Percentiles rank a stretch among this genome's conserved stretches.
These are phyloP conservation scores for Drosophila bocki DNA, from an alignment of 1,140 invertebrate genomes.

Conservation along the genomic window DNA sequence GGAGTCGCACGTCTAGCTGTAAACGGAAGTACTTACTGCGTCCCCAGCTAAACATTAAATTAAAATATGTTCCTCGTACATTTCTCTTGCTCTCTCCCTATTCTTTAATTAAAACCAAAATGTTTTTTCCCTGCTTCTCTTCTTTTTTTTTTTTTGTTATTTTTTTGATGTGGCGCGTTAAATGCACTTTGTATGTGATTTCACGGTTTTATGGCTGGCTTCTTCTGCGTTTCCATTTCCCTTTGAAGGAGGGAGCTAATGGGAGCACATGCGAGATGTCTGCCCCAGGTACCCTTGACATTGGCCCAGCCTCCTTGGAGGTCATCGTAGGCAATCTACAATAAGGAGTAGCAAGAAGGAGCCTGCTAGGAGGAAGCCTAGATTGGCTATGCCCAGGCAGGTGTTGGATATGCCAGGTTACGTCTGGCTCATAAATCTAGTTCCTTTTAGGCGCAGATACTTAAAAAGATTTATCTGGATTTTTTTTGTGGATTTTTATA, in stretches of 20 bases:
- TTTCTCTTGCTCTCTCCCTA: constrained; percentile 34
- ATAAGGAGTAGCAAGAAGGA: neutral
- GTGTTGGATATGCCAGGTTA: constrained; percentile 2
- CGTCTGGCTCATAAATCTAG: constrained; percentile 1
- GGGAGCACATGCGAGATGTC: constrained; percentile 40
- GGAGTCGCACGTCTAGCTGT: constrained; percentile 65
- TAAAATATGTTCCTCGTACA: constrained; percentile 71
- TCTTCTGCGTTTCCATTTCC: constrained; percentile 27
- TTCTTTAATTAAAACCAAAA: constrained; percentile 79
- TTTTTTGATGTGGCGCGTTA: constrained; percentile 53
- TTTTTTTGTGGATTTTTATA: neutral
- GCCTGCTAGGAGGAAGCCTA: neutral
- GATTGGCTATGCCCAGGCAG: constrained; percentile 24
- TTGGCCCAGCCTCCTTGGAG: constrained; percentile 47
- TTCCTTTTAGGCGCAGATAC: neutral
- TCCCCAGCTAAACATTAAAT: constrained; percentile 68
- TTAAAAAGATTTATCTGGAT: neutral
- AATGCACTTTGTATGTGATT: constrained; percentile 82
- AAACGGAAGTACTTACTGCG: constrained; percentile 75
- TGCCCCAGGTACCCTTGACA: constrained; percentile 51
- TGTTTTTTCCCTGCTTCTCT: constrained; percentile 52
- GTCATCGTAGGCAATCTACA: constrained; percentile 42
- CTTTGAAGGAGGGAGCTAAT: constrained; percentile 44
- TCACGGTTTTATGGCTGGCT: constrained; percentile 71
- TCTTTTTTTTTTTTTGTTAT: constrained; percentile 10